A percentile compares a stretch with the other conserved stretches of the same genome.
These are phyloP conservation scores for Thamnophis elegans DNA, from an alignment of 2,797 vertebrate species.

Conservation along the genomic window DNA sequence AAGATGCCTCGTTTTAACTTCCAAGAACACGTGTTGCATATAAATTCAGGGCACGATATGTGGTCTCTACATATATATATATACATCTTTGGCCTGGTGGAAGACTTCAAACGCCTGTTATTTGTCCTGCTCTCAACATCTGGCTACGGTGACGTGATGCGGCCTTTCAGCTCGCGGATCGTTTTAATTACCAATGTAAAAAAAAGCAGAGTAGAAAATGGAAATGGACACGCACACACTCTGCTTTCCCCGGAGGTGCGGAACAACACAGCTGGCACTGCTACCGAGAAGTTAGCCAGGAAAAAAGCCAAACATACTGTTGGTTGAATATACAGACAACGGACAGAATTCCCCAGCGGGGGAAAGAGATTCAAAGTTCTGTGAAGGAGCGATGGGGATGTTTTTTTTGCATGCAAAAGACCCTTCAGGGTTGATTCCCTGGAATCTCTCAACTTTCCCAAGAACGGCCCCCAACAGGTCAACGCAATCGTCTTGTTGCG, in stretches of 20 bases:
- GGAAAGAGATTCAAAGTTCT: background rate
- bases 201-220: slow-evolving; percentile 25
- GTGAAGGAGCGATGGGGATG: background rate
- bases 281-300: background rate
- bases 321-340: background rate
- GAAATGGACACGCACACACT: background rate
- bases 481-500: too few relatives aligned
- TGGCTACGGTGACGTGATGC: background rate
- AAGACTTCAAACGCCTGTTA: slow-evolving; percentile 6
- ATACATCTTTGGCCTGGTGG: background rate
- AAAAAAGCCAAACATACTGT: background rate
- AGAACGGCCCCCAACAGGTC: background rate
- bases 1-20: slow-evolving; percentile 18
- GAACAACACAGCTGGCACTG: background rate
- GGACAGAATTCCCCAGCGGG: background rate
- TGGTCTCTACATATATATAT: background rate
- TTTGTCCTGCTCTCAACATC: slow-evolving; percentile 20
- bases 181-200: slow-evolving; percentile 15
- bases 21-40: background rate
- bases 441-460: background rate
- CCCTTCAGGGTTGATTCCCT: background rate
- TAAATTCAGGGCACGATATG: slow-evolving; percentile 6
- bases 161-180: slow-evolving; percentile 8
- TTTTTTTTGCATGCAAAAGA: background rate
- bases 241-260: slow-evolving; percentile 8